phyloP scores from a whole-genome alignment of 2,113 vertebrate species.

The Bothrops jararaca region DNA sequence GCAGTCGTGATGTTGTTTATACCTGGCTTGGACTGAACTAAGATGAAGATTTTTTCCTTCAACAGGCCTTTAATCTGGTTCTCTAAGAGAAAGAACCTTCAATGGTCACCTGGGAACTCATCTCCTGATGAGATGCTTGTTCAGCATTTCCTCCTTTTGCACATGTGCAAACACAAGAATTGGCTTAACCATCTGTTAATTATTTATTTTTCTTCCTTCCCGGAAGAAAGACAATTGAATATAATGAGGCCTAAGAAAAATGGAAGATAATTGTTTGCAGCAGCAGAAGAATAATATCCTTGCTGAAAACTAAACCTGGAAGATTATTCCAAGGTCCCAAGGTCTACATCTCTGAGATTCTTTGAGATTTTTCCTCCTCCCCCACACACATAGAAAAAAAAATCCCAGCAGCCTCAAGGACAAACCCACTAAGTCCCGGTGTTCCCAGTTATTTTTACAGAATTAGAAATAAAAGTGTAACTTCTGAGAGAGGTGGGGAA shows the following conservation, averaged over 20 bases:
- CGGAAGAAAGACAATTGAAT: not conserved
- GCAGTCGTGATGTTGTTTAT: too few relatives aligned
- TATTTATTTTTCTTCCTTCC: not conserved
- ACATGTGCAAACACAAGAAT: not conserved
- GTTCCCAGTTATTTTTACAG: not conserved
- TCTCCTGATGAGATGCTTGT: not conserved
- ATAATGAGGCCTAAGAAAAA: not conserved
- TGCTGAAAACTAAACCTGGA: not conserved
- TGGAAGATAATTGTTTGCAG: not conserved
- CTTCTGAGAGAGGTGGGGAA: not conserved
- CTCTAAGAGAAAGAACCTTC: not conserved
- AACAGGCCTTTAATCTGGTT: not conserved
- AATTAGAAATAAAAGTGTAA: constrained; percentile 3
- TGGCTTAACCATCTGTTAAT: not conserved
- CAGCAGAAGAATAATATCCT: not conserved
- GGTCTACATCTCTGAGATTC: constrained; percentile 46
- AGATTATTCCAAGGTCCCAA: not conserved
- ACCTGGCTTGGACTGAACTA: too few relatives aligned
- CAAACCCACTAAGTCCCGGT: constrained; percentile 2
- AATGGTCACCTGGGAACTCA: not conserved
- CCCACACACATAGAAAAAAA: not conserved
- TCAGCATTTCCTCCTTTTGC: not conserved
- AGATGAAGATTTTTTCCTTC: too few relatives aligned
- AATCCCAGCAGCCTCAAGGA: constrained; percentile 2
- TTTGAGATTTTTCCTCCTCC: not conserved